Evolutionary conservation across 2,797 vertebrate genomes (phyloP), one percentile per base, ranked within the genome.

Genomic region (Orestias chungarensis): DNA sequence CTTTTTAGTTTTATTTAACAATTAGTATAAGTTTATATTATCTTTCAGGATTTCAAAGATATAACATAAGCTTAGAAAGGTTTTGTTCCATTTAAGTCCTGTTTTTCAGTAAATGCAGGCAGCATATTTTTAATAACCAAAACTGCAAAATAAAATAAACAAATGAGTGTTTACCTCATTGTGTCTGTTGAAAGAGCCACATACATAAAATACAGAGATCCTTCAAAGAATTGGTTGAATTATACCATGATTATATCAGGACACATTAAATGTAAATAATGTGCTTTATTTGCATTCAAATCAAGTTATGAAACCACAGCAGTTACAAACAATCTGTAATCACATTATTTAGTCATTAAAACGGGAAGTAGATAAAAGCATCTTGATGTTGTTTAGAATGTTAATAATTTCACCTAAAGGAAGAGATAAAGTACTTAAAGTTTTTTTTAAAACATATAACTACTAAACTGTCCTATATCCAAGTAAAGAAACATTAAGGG

Each of bases 251-350:
- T 35, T 17, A 43, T 66, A 38, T 59, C 52, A 61, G 54, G 27
- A 17, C n/a, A 61, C 35, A 55, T 40, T 50, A 42, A n/a, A n/a
- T 29, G 15, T 38, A 69, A 65, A 73, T 12, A 25, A 46, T 35
- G 5, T 27, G 11, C 42, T 76, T 33, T 31, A 44, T 68, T 59
- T 31, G 43, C 40, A 9, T 55, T 59, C 7, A 47, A 14, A 33
- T 9, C 15, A 52, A 61, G 31, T 61, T 46, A 52, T 43, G 29
- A 49, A 70, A 66, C 25, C 46, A n/a, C 38, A 44, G 0, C 29
- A 49, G 11, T 65, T 42, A 66, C 33, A 65, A 40, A 20, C 10
- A 54, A 40, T 25, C 27, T 65, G 61, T 54, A 64, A 72, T 35
- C 27, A 54, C 38, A 73, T 71, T 27, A 38, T 43, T 72, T 11